Percentiles rank a stretch among this genome's conserved stretches.
phyloP scores from a whole-genome alignment of 2,797 vertebrate species.

The Crax fasciolata region DNA sequence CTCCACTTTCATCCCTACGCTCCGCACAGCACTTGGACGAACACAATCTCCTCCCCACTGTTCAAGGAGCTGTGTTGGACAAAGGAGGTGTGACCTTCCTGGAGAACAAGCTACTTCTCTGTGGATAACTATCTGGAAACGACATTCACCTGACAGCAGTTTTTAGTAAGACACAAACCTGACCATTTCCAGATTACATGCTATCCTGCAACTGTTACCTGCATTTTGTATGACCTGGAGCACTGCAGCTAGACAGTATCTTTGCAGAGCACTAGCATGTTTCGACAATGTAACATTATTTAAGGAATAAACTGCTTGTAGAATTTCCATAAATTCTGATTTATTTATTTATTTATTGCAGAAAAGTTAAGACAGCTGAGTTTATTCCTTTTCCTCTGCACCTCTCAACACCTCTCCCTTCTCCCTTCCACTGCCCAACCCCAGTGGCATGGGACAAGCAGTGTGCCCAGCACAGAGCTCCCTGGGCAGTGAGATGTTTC shows the following conservation, averaged over 20 bases:
- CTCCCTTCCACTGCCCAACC: accelerated
- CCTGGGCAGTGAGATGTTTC: neutral
- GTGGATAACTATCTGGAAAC: neutral
- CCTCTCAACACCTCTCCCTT: neutral
- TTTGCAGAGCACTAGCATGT: neutral
- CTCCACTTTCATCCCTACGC: accelerated
- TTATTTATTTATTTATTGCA: too few species aligned
- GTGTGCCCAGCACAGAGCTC: neutral
- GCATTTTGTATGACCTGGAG: neutral
- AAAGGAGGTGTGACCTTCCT: neutral
- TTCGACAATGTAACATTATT: neutral
- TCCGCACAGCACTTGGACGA: neutral
- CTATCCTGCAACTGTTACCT: neutral
- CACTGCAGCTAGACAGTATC: neutral
- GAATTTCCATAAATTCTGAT: neutral
- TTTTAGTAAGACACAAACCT: neutral
- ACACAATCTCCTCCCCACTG: neutral
- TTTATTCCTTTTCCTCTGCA: neutral
- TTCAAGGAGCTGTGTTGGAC: neutral
- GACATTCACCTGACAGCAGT: neutral
- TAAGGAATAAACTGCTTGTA: neutral
- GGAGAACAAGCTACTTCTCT: neutral
- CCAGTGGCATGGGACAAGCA: accelerated
- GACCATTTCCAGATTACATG: neutral
- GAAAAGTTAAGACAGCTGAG: neutral